Percentiles rank a stretch among this genome's conserved stretches.
Evolutionary conservation across 2,113 vertebrate species (phyloP).

Genomic region (Bubo scandiacus): DNA sequence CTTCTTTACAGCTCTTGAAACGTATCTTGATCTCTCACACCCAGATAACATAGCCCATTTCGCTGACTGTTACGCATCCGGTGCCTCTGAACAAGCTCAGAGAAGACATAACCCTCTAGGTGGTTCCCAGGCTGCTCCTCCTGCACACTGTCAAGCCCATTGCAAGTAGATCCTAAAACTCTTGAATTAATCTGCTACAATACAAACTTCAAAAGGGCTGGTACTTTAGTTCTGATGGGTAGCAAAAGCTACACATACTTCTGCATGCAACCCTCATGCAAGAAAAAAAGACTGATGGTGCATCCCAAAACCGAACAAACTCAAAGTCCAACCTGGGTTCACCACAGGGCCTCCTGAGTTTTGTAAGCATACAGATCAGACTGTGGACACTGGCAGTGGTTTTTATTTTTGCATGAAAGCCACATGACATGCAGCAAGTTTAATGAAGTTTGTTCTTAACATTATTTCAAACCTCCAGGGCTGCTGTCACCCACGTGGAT

Average conservation of each 20-base stretch:
- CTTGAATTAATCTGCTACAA: background rate
- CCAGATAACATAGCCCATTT: background rate
- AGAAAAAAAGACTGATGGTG: background rate
- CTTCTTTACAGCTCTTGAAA: background rate
- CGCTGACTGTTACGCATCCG: rapidly evolving
- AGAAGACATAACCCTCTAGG: background rate
- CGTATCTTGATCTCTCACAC: rapidly evolving
- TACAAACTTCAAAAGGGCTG: background rate
- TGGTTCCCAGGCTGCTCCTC: background rate
- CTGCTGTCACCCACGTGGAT: slow-evolving; percentile 42
- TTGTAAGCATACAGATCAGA: background rate
- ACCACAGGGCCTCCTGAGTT: background rate
- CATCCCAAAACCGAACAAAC: background rate
- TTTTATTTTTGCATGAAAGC: background rate
- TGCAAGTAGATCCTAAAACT: background rate
- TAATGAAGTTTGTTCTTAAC: slow-evolving; percentile 29
- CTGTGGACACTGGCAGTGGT: background rate
- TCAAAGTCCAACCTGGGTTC: background rate
- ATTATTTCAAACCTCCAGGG: slow-evolving; percentile 32
- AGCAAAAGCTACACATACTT: background rate
- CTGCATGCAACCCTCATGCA: background rate
- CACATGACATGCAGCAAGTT: background rate
- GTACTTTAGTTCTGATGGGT: background rate
- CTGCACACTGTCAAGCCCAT: background rate
- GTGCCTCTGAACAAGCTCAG: background rate